Evolutionary conservation across 2,113 vertebrate genomes (phyloP).

Genomic region (Merops nubicus): DNA sequence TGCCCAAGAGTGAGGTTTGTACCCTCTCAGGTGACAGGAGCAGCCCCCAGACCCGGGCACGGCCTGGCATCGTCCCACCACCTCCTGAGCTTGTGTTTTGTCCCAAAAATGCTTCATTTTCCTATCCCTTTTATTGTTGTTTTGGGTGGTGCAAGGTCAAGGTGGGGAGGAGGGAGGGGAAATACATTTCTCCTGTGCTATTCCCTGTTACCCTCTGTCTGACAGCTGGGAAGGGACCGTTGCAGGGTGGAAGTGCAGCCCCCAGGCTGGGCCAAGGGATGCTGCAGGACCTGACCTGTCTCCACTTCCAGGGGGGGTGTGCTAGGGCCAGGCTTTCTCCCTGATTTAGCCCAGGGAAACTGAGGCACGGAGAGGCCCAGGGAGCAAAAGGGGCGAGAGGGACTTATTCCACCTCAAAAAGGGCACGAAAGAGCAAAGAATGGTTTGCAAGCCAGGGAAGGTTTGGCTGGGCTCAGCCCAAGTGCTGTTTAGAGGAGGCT

Average conservation of each 20-base stretch:
- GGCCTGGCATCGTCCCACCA: not conserved
- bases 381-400: not conserved
- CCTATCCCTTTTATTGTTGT: not conserved
- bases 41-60: not conserved
- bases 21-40: not conserved
- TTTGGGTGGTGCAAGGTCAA: not conserved
- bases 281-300: not conserved
- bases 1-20: fast-evolving
- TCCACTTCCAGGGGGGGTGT: not conserved
- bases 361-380: fast-evolving
- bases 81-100: not conserved
- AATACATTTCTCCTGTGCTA: not conserved
- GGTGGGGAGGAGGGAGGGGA: not conserved
- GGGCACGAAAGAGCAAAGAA: not conserved
- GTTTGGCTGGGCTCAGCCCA: not conserved
- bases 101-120: not conserved
- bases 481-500: not conserved
- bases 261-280: not conserved
- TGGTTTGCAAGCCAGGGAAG: not conserved
- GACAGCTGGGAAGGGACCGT: not conserved
- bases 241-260: fast-evolving
- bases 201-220: not conserved
- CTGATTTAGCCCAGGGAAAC: not conserved
- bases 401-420: not conserved
- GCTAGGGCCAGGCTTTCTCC: not conserved